Percentiles rank a stretch among this genome's conserved stretches.
Conservation (phyloP, 2,888 invertebrate species). For the Synanthedon tipuliformis region DNA sequence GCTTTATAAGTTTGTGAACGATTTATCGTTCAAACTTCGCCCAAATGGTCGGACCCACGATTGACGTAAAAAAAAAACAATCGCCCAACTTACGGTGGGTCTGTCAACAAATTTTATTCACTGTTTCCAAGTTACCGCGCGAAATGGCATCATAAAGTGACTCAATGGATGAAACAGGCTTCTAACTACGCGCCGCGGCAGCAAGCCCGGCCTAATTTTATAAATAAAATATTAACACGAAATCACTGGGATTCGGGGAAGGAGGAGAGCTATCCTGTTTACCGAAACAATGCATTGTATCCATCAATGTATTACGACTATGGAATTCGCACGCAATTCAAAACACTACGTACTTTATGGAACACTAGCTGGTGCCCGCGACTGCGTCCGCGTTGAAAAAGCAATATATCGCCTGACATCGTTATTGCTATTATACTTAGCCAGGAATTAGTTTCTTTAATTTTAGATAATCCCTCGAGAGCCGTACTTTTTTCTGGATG, state of each 20-base stretch:
- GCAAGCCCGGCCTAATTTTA: slow-evolving; percentile 32
- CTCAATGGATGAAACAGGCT: slow-evolving; percentile 43
- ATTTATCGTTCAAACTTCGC: not conserved
- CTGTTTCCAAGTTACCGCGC: slow-evolving; percentile 23
- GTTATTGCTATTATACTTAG: too few species aligned
- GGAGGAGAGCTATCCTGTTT: slow-evolving; percentile 20
- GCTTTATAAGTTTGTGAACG: not conserved
- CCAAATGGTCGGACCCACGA: not conserved
- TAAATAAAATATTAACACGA: slow-evolving; percentile 64
- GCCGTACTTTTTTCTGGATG: too few species aligned
- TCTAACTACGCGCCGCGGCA: slow-evolving; percentile 33
- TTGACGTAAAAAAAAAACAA: slow-evolving; percentile 2
- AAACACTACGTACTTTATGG: too few species aligned
- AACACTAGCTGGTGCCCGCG: too few species aligned
- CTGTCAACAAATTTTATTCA: slow-evolving; percentile 38
- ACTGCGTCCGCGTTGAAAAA: too few species aligned
- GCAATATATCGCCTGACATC: too few species aligned
- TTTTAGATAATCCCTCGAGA: too few species aligned
- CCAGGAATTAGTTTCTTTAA: too few species aligned
- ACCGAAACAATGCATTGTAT: slow-evolving; percentile 38
- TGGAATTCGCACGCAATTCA: too few species aligned
- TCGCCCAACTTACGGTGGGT: slow-evolving; percentile 9
- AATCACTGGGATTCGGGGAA: slow-evolving; percentile 39
- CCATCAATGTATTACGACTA: too few species aligned
- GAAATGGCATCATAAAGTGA: slow-evolving; percentile 49